Conservation (phyloP, 2,888 invertebrate genomes). For the Tinea pellionella region DNA sequence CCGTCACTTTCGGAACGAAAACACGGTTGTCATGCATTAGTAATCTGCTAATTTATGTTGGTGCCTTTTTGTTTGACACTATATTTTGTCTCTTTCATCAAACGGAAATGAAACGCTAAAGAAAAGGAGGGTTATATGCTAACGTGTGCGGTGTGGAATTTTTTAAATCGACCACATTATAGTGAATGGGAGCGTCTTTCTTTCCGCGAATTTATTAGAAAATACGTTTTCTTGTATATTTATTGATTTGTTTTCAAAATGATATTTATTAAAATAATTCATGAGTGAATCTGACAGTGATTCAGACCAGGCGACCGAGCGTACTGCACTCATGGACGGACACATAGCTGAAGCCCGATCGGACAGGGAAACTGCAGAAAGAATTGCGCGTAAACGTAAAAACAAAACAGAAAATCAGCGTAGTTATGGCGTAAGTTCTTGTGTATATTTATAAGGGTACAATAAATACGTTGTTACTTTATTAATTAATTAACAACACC, state of each 20-base stretch:
- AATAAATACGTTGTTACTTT: neutral
- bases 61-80: no score
- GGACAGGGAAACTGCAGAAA: conserved; percentile 65
- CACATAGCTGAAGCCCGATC: conserved; percentile 77
- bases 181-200: neutral
- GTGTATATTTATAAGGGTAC: neutral
- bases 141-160: no score
- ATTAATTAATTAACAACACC: neutral
- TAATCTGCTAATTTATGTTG: no score
- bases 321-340: conserved; percentile 87
- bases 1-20: no score
- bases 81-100: no score
- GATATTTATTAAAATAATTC: conserved; percentile 28
- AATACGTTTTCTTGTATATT: neutral
- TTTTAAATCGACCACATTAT: neutral
- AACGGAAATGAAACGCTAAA: no score
- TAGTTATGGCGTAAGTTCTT: conserved; percentile 62
- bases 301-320: conserved; percentile 75
- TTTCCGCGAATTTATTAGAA: neutral
- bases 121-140: no score
- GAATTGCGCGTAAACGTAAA: conserved; percentile 67
- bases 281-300: conserved; percentile 60
- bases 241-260: neutral
- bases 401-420: conserved; percentile 61
- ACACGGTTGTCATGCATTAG: no score